A percentile compares a stretch with the other conserved stretches of the same genome.
phyloP scores from a whole-genome alignment of 2,888 invertebrate species.

The Atethmia centrago region DNA sequence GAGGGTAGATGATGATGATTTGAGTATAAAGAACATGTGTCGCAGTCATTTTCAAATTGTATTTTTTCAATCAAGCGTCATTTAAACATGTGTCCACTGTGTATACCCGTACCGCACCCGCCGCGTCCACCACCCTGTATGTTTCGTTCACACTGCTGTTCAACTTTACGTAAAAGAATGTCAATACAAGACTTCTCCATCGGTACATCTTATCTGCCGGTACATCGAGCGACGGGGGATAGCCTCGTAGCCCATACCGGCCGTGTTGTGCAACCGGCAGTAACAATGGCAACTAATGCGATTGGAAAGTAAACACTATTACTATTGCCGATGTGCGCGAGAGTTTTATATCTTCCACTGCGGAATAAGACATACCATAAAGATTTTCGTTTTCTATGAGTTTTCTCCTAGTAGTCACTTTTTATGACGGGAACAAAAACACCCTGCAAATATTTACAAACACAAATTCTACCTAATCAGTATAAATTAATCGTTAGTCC shows the following conservation, averaged over 20 bases:
- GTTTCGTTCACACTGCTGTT: slow-evolving; percentile 19
- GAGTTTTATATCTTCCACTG: background rate
- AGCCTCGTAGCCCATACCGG: background rate
- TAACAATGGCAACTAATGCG: slow-evolving; percentile 38
- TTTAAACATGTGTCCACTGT: background rate
- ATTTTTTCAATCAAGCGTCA: background rate
- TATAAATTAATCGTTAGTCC: background rate
- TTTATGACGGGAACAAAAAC: no score
- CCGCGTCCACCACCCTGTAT: slow-evolving; percentile 1
- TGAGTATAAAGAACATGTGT: background rate
- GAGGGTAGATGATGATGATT: no score
- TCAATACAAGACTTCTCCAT: slow-evolving; percentile 43
- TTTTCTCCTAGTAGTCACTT: no score
- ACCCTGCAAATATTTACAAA: background rate
- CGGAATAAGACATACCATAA: no score
- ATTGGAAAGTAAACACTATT: slow-evolving; percentile 48
- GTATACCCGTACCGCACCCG: background rate
- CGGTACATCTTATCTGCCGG: slow-evolving; percentile 38
- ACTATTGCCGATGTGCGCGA: slow-evolving; percentile 1
- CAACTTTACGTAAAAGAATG: slow-evolving; percentile 50
- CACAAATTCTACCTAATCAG: background rate
- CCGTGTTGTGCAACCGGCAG: slow-evolving; percentile 46
- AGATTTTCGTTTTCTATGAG: no score
- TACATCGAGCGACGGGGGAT: slow-evolving; percentile 20
- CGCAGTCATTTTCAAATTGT: background rate